These are phyloP conservation scores for Oryzias javanicus DNA, from an alignment of 2,113 vertebrate genomes.

Conservation along the genomic window DNA sequence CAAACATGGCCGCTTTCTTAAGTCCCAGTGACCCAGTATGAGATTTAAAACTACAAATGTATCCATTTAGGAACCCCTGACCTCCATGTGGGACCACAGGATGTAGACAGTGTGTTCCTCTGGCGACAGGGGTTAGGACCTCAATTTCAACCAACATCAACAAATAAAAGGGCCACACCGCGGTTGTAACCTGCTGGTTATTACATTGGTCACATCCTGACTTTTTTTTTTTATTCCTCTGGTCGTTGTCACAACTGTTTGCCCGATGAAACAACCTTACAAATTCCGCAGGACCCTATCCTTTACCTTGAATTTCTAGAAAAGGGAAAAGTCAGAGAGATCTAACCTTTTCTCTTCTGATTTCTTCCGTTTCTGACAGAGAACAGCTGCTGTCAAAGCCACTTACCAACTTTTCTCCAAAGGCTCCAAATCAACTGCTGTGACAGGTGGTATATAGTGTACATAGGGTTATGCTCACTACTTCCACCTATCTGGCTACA, in stretches of 20 bases:
- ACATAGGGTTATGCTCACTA: conserved; percentile 7
- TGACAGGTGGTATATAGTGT: conserved; percentile 22
- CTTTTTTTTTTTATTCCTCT: conserved; percentile 49
- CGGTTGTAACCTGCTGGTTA: conserved; percentile 39
- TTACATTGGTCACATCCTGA: conserved; percentile 51
- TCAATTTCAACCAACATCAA: conserved; percentile 67
- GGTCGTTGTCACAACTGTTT: conserved; percentile 41
- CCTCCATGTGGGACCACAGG: conserved; percentile 23
- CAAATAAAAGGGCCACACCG: conserved; percentile 38
- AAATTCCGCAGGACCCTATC: conserved; percentile 26
- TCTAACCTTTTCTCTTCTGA: conserved; percentile 16
- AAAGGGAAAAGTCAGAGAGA: conserved; percentile 39
- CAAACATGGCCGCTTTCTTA: conserved; percentile 10
- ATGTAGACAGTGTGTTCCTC: conserved; percentile 26
- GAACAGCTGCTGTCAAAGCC: conserved; percentile 30
- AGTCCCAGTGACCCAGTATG: conserved; percentile 10
- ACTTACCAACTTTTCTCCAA: conserved; percentile 38
- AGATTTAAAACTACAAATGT: conserved; percentile 17
- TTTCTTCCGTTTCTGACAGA: conserved; percentile 31
- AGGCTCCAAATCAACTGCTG: conserved; percentile 32
- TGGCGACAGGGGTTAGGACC: conserved; percentile 56
- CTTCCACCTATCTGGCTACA: conserved; percentile 23
- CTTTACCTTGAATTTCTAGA: conserved; percentile 31
- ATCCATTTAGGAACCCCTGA: conserved; percentile 36
- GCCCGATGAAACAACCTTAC: conserved; percentile 60